A percentile compares a stretch with the other conserved stretches of the same genome.
Conservation (phyloP, 2,113 vertebrate genomes). For the Eidolon helvum region DNA sequence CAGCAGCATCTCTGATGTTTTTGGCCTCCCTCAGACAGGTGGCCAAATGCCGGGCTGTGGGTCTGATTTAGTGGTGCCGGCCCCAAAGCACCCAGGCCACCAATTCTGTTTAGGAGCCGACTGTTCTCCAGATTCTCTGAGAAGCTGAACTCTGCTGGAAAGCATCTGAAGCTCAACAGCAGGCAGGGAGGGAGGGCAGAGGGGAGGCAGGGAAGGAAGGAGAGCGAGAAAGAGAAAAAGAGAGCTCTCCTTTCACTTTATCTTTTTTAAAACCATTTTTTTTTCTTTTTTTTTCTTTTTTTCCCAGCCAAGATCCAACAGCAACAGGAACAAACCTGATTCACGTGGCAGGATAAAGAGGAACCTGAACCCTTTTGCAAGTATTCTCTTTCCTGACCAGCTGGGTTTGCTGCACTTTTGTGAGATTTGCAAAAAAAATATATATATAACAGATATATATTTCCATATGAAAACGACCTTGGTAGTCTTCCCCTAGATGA, state of each 20-base stretch:
- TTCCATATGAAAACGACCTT: constrained; percentile 85
- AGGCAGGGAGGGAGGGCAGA: not conserved
- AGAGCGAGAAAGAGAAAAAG: not conserved
- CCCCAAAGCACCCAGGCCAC: constrained; percentile 69
- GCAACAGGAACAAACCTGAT: constrained; percentile 51
- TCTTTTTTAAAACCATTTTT: constrained; percentile 53
- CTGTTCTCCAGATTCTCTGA: not conserved
- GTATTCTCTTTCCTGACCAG: constrained; percentile 56
- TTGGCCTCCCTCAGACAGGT: not conserved
- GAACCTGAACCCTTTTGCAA: constrained; percentile 42
- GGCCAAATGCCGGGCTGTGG: not conserved
- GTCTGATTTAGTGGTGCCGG: not conserved
- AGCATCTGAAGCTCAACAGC: not conserved
- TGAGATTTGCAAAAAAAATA: constrained; percentile 79
- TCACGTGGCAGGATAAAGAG: not conserved
- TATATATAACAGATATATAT: constrained; percentile 76
- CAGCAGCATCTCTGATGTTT: not conserved
- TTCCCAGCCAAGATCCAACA: constrained; percentile 34
- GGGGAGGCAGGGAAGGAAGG: not conserved
- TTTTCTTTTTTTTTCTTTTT: not conserved
- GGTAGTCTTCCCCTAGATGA: constrained; percentile 80
- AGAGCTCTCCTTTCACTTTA: constrained; percentile 56
- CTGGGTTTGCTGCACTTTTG: constrained; percentile 54
- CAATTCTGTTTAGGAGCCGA: constrained; percentile 55
- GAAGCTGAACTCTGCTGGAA: constrained; percentile 44